Percentiles rank a stretch among this genome's conserved stretches.
Conservation (phyloP, 2,797 vertebrate genomes). For the Eurystomus glaucurus region DNA sequence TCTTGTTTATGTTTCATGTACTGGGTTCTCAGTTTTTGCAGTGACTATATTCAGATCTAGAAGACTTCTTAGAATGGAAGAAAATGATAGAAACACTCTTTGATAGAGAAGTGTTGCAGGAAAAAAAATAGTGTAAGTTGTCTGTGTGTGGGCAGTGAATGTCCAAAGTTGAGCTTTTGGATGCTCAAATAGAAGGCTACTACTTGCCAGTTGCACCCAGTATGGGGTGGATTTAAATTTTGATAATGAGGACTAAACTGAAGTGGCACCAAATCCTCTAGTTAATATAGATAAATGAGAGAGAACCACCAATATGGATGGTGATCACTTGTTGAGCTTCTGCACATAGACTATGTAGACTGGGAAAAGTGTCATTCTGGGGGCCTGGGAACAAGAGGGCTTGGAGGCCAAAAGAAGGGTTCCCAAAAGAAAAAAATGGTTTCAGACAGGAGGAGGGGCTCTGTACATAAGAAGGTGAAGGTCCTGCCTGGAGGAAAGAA, state of each 20-base stretch:
- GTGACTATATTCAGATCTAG: background rate
- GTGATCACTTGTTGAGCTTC: background rate
- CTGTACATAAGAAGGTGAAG: background rate
- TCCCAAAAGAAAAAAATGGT: background rate
- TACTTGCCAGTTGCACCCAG: background rate
- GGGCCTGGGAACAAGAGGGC: background rate
- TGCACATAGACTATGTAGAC: background rate
- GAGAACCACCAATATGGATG: background rate
- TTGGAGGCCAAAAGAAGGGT: background rate
- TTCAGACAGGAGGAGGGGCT: background rate
- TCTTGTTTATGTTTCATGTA: conserved; percentile 58
- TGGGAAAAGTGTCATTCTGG: background rate
- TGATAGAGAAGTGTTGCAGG: background rate
- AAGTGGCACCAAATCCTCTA: background rate
- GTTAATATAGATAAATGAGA: background rate
- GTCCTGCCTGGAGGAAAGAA: background rate
- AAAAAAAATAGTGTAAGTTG: background rate
- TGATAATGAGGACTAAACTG: background rate
- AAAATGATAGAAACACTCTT: background rate
- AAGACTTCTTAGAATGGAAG: background rate
- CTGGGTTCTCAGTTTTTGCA: conserved; percentile 36
- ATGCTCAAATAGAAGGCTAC: background rate
- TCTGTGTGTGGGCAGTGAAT: background rate
- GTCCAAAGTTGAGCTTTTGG: background rate
- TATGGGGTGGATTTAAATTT: background rate